Evolutionary conservation across 2,113 vertebrate genomes (phyloP).

Genomic region (Antidorcas marsupialis): DNA sequence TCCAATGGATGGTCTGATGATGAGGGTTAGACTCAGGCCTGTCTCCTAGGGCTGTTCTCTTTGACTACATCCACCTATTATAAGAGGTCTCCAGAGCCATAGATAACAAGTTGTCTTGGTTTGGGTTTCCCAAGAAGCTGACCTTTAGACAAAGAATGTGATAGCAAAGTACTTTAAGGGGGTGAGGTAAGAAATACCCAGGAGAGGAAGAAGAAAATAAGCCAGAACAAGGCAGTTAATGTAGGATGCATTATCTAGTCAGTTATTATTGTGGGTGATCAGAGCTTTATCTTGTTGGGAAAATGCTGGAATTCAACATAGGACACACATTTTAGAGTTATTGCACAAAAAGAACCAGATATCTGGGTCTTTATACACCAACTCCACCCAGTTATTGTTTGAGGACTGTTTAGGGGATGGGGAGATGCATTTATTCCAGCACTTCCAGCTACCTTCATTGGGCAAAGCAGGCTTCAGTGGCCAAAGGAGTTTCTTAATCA

Average conservation of each 20-base stretch:
- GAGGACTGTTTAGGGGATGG: not conserved
- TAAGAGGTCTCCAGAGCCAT: not conserved
- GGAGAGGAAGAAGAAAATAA: not conserved
- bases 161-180: not conserved
- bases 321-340: not conserved
- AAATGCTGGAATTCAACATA: not conserved
- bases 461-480: not conserved
- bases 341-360: accelerated
- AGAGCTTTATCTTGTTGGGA: not conserved
- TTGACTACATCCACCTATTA: not conserved
- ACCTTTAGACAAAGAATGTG: not conserved
- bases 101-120: not conserved
- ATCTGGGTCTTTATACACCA: not conserved
- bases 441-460: not conserved
- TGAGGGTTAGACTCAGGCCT: not conserved
- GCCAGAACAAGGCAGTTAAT: not conserved
- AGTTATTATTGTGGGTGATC: not conserved
- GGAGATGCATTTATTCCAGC: not conserved
- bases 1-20: not conserved
- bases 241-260: not conserved
- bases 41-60: not conserved
- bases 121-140: not conserved
- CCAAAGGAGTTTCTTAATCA: not conserved
- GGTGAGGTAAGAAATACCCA: not conserved
- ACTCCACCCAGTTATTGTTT: not conserved